Base-by-base conservation (phyloP, 1,140 invertebrate genomes). In the Lordiphosa collinella region DNA sequence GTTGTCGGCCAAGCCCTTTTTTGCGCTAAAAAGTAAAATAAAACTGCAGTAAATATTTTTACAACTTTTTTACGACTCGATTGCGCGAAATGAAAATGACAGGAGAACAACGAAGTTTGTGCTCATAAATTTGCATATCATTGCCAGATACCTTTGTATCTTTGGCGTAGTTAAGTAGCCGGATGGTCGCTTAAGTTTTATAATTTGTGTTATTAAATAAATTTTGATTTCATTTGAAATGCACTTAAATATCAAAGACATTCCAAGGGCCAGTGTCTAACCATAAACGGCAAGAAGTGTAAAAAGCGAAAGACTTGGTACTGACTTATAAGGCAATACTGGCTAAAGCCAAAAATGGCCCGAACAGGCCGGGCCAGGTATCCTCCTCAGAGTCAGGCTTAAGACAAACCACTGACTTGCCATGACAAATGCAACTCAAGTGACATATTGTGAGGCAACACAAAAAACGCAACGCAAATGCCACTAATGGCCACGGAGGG, bases 361-460 rank as follows among this genome's bases (percentile, higher is more conserved):
- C 71, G 66, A 61, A 32, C 55, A 51, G 65, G 55, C 52, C 47
- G 6, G 18, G 18, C 31, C 35, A 13, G 35, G 11, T 14, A 40
- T 43, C 61, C 51, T 64, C 35, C 51, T 46, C 32, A n/a, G 25
- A 54, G 29, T 44, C 56, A 47, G 63, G 74, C 78, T 82, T 57
- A 70, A 64, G 59, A 57, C 56, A 55, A 55, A 64, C 74, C 52
- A 57, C 37, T 13, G 40, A 35, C 8, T 51, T 50, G 56, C 62
- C 70, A 80, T 82, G 78, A 82, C 78, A 82, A 82, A 84, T 84
- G 68, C 78, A 84, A 84, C 78, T 84, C 78, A 78, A 84, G 78
- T 84, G 78, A 78, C 80, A 78, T 60, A 84, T 84, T 84, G 78
- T 84, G 69, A 41, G 48, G 62, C 56, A 57, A 82, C 66, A 75